Percentiles rank a stretch among this genome's conserved stretches.
phyloP scores from a whole-genome alignment of 2,888 invertebrate species.

The Rhopalosiphum nymphaeae region DNA sequence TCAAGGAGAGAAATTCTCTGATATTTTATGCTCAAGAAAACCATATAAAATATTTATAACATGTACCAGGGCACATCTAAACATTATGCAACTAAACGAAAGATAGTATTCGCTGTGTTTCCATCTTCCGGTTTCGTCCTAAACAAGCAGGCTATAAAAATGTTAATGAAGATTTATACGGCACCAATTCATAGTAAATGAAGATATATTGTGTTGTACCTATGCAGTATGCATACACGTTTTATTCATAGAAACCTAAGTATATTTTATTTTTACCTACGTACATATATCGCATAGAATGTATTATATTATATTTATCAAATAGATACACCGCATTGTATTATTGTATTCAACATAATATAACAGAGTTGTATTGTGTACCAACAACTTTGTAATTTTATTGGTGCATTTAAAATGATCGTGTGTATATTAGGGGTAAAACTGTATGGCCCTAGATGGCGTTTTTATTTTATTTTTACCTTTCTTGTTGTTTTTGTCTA shows the following conservation, averaged over 20 bases:
- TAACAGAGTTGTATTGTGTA: not conserved
- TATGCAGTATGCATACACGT: not conserved
- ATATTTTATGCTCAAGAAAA: constrained; percentile 44
- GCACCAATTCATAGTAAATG: not conserved
- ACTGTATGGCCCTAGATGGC: not conserved
- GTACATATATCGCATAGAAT: not conserved
- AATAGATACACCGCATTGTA: not conserved
- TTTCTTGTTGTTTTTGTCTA: not conserved
- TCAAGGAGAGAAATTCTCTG: not conserved
- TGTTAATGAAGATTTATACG: constrained; percentile 41
- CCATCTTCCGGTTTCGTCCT: not conserved
- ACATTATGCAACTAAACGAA: constrained; percentile 39
- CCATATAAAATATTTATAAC: constrained; percentile 53
- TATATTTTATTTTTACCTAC: not conserved
- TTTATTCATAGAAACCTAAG: not conserved
- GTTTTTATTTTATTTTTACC: not conserved
- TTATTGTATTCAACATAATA: not conserved
- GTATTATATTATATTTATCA: not conserved
- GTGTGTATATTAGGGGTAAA: not conserved
- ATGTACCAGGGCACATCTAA: constrained; percentile 15
- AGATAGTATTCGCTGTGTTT: constrained; percentile 44
- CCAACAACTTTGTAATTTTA: not conserved
- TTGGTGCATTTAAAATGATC: not conserved
- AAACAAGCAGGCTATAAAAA: constrained; percentile 30
- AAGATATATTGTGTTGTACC: not conserved